Evolutionary conservation across 2,888 invertebrate species (phyloP).

Genomic region (Calliphora vomitoria): DNA sequence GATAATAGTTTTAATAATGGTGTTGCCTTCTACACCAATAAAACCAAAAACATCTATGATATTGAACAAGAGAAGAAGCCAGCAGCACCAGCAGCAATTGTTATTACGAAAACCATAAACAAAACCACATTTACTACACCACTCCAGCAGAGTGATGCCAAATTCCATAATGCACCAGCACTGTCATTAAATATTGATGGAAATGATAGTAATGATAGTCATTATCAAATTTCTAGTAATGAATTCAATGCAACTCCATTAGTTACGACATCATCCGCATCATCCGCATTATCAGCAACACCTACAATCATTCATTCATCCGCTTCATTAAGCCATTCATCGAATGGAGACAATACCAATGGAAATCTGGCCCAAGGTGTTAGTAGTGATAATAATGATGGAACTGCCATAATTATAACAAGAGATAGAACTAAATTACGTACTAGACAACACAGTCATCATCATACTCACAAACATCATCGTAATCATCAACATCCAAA

Average conservation of each 20-base stretch:
- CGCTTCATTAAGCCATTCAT: slow-evolving; percentile 49
- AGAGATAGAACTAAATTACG: slow-evolving; percentile 70
- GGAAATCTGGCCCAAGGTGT: slow-evolving; percentile 32
- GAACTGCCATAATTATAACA: slow-evolving; percentile 45
- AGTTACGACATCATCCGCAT: neutral
- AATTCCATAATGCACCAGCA: slow-evolving; percentile 14
- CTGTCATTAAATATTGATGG: slow-evolving; percentile 7
- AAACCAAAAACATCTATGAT: slow-evolving; percentile 33
- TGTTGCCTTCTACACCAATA: slow-evolving; percentile 1
- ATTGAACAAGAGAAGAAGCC: slow-evolving; percentile 37
- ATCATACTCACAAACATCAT: slow-evolving; percentile 56
- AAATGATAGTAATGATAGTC: slow-evolving; percentile 5
- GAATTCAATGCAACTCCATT: slow-evolving; percentile 1
- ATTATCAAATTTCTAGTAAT: slow-evolving; percentile 27
- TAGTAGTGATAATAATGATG: slow-evolving; percentile 21
- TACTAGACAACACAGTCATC: slow-evolving; percentile 71
- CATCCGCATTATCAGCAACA: slow-evolving; percentile 35
- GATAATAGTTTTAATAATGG: slow-evolving; percentile 17
- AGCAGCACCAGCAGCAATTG: slow-evolving; percentile 25
- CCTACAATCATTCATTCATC: slow-evolving; percentile 18
- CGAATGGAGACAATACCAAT: slow-evolving; percentile 42
- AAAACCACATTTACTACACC: slow-evolving; percentile 61
- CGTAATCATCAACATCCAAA: slow-evolving; percentile 68
- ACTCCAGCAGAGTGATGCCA: neutral
- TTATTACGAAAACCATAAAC: slow-evolving; percentile 57